Percentiles rank a stretch among this genome's conserved stretches.
phyloP scores from a whole-genome alignment of 2,888 invertebrate genomes.

The Cerastis leucographa region DNA sequence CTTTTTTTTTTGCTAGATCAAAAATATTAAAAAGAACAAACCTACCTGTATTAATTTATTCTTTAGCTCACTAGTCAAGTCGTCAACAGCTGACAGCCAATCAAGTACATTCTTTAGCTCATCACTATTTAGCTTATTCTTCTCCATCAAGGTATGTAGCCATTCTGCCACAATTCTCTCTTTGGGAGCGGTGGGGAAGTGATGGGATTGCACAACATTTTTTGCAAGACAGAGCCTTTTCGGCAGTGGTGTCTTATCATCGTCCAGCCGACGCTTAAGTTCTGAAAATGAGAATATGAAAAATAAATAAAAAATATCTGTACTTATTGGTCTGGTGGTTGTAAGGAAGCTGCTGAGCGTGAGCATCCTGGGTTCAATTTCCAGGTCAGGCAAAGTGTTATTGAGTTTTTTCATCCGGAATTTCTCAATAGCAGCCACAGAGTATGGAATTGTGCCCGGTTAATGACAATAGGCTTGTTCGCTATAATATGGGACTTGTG shows the following conservation, averaged over 20 bases:
- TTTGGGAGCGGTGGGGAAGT: conserved; percentile 87
- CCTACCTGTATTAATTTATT: conserved; percentile 82
- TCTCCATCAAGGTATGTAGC: conserved; percentile 79
- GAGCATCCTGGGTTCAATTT: neutral
- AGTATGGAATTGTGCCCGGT: neutral
- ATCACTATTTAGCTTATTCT: conserved; percentile 74
- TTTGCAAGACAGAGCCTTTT: conserved; percentile 90
- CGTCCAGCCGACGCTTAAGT: conserved; percentile 85
- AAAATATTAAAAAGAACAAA: neutral
- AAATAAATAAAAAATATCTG: neutral
- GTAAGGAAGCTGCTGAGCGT: neutral
- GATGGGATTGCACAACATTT: conserved; percentile 86
- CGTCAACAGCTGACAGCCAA: conserved; percentile 79
- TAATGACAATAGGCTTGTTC: neutral
- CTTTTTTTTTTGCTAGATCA: neutral
- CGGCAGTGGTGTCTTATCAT: conserved; percentile 82
- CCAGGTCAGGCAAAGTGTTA: neutral
- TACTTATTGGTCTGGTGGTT: neutral
- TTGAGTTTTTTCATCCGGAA: neutral
- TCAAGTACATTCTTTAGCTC: conserved; percentile 80
- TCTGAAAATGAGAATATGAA: conserved; percentile 77
- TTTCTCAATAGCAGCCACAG: neutral
- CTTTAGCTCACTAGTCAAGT: conserved; percentile 83
- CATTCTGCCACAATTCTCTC: conserved; percentile 89
- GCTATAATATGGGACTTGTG: too few relatives aligned